Evolutionary conservation across 2,888 invertebrate species (phyloP).

Genomic region (Spodoptera littoralis): DNA sequence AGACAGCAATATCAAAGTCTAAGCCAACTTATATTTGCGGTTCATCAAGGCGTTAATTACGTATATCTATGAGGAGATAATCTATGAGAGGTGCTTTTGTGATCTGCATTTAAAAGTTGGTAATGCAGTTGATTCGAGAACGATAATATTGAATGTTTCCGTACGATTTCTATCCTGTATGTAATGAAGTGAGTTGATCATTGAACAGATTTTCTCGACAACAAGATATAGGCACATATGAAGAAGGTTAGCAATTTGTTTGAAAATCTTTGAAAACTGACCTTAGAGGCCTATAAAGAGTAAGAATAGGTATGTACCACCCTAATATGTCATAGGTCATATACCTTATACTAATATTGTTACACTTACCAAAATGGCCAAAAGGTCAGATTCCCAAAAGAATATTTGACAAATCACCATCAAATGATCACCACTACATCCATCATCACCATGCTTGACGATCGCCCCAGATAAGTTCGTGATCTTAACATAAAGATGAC

Average conservation of each 20-base stretch:
- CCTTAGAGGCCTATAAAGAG: too few relatives aligned
- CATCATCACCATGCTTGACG: conserved; percentile 12
- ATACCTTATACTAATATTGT: too few relatives aligned
- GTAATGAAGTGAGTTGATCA: conserved; percentile 34
- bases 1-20: conserved; percentile 24
- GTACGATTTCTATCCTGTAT: conserved; percentile 62
- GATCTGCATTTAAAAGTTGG: conserved; percentile 17
- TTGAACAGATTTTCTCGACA: conserved; percentile 28
- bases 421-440: conserved; percentile 23
- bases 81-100: conserved; percentile 15
- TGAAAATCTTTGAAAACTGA: too few relatives aligned
- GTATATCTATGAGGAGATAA: conserved; percentile 13
- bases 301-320: too few relatives aligned
- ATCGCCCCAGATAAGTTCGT: conserved; percentile 51
- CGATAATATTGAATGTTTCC: conserved; percentile 56
- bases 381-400: conserved; percentile 25
- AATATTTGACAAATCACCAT: conserved; percentile 16
- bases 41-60: conserved; percentile 11
- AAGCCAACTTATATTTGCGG: conserved; percentile 44
- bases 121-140: conserved; percentile 40
- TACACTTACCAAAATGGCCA: not conserved
- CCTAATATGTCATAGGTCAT: too few relatives aligned
- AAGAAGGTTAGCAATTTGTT: not conserved
- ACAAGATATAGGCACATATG: not conserved
- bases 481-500: conserved; percentile 58